A percentile compares a stretch with the other conserved stretches of the same genome.
Evolutionary conservation across 2,888 invertebrate genomes (phyloP).

Genomic region (Nycteola revayana): DNA sequence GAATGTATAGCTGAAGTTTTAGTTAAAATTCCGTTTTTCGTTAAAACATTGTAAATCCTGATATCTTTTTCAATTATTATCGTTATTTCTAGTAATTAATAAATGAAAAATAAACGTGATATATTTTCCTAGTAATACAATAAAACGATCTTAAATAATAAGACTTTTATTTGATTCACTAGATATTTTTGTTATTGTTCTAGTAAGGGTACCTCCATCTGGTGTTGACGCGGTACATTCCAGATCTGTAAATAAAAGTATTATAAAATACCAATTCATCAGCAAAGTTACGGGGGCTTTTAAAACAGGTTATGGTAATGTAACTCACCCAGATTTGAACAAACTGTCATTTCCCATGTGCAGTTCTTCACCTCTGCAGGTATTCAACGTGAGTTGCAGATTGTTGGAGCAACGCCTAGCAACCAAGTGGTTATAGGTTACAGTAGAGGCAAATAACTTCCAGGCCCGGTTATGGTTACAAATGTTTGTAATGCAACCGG

Average conservation of each 20-base stretch:
- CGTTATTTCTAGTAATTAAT: too few species aligned
- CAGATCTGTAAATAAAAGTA: conserved; percentile 30
- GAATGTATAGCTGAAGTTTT: too few species aligned
- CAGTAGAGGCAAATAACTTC: conserved; percentile 54
- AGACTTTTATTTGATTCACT: too few species aligned
- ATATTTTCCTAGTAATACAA: too few species aligned
- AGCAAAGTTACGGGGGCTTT: not conserved
- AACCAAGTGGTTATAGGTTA: conserved; percentile 51
- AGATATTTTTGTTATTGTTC: too few species aligned
- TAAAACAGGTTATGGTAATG: not conserved
- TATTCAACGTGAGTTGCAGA: conserved; percentile 45
- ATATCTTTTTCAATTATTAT: too few species aligned
- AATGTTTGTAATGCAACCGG: conserved; percentile 50
- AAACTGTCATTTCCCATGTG: conserved; percentile 52
- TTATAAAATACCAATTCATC: not conserved
- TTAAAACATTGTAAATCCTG: too few species aligned
- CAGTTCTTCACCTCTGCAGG: conserved; percentile 44
- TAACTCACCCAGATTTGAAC: conserved; percentile 47
- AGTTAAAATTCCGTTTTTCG: too few species aligned
- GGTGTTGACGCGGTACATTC: conserved; percentile 44
- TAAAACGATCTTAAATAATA: too few species aligned
- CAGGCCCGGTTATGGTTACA: conserved; percentile 63
- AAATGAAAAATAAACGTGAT: too few species aligned
- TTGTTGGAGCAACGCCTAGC: conserved; percentile 44
- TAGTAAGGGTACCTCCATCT: conserved; percentile 32